Percentiles rank a stretch among this genome's conserved stretches.
Evolutionary conservation across 1,140 invertebrate genomes (phyloP).

Genomic region (Saccostrea cuccullata): DNA sequence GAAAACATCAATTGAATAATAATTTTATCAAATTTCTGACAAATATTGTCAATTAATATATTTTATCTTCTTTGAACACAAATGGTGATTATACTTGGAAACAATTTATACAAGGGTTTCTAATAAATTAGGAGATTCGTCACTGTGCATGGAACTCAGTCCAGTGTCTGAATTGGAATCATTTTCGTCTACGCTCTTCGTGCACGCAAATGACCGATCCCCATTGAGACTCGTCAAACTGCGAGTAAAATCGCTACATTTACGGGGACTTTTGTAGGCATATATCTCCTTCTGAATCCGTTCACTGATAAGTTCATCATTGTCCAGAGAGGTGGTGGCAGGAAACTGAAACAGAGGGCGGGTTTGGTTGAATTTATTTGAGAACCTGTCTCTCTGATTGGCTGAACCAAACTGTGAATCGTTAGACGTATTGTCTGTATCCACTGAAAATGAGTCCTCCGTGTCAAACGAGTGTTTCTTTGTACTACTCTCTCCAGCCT

Average conservation of each 20-base stretch:
- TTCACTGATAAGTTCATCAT: slow-evolving; percentile 55
- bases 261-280: slow-evolving; percentile 54
- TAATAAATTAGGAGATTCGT: slow-evolving; percentile 78
- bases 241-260: slow-evolving; percentile 49
- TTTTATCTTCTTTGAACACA: neutral
- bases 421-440: slow-evolving; percentile 57
- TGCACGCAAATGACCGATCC: slow-evolving; percentile 39
- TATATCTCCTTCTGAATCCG: slow-evolving; percentile 56
- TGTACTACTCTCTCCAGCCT: neutral
- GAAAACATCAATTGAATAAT: neutral
- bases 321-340: slow-evolving; percentile 21
- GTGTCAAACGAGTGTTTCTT: slow-evolving; percentile 43
- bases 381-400: slow-evolving; percentile 34
- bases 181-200: slow-evolving; percentile 71
- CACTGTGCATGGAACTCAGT: slow-evolving; percentile 81
- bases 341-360: slow-evolving; percentile 29
- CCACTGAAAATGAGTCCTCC: slow-evolving; percentile 54
- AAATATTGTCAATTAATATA: neutral
- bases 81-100: neutral
- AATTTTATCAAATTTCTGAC: neutral
- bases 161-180: slow-evolving; percentile 83
- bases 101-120: slow-evolving; percentile 79
- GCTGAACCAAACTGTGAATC: slow-evolving; percentile 54
- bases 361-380: slow-evolving; percentile 25
- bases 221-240: slow-evolving; percentile 42